A percentile compares a stretch with the other conserved stretches of the same genome.
Evolutionary conservation across 2,888 invertebrate genomes (phyloP).

Genomic region (Cordilura impudica): DNA sequence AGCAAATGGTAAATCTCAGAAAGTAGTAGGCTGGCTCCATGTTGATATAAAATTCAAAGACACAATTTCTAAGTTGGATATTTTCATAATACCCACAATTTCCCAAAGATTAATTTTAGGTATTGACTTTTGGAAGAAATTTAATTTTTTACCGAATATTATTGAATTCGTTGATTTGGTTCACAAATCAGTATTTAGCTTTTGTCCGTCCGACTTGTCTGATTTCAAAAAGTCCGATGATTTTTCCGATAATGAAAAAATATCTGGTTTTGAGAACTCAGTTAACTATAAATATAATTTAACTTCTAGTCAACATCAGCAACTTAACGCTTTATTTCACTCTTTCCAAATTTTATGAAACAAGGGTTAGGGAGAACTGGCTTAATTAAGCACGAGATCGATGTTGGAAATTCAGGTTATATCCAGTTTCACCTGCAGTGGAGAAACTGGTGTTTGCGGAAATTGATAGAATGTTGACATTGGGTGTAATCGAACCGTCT

Average conservation of each 20-base stretch:
- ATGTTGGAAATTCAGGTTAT: conserved; percentile 45
- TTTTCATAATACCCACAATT: background rate
- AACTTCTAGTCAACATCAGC: too few species aligned
- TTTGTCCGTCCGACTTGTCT: background rate
- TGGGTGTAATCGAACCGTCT: conserved; percentile 38
- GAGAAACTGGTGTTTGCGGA: too few species aligned
- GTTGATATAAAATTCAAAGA: background rate
- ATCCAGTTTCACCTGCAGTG: conserved; percentile 49
- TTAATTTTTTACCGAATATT: too few species aligned
- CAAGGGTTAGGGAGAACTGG: conserved; percentile 36
- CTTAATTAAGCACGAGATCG: conserved; percentile 49
- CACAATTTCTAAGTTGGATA: background rate
- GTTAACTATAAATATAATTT: background rate
- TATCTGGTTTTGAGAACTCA: background rate
- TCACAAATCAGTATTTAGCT: background rate
- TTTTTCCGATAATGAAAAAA: background rate
- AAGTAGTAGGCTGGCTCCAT: background rate
- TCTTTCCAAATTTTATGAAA: conserved; percentile 7
- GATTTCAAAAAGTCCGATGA: too few species aligned
- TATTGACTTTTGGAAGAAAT: too few species aligned
- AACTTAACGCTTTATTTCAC: background rate
- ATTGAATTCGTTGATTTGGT: background rate
- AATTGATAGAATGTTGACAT: conserved; percentile 66
- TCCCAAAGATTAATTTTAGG: background rate
- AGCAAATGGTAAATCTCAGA: background rate